phyloP scores from a whole-genome alignment of 1,140 invertebrate genomes.

The Drosophila gunungcola region DNA sequence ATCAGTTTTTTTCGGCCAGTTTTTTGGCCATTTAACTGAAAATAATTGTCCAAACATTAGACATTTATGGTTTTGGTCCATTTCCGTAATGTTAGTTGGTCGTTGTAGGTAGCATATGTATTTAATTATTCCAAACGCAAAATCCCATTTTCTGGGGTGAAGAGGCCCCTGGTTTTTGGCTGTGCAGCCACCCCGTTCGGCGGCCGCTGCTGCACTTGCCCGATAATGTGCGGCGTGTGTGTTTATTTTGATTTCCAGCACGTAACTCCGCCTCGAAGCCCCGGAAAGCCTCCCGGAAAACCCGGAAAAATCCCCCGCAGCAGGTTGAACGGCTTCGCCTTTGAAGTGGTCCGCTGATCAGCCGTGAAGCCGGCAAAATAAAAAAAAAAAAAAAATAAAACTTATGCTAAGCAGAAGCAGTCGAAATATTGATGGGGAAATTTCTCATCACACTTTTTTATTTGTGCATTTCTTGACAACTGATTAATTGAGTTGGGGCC shows the following conservation, averaged over 20 bases:
- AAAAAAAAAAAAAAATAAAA: no score
- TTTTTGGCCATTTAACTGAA: no score
- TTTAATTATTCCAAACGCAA: no score
- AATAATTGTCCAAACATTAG: no score
- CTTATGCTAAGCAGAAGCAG: constrained; percentile 36
- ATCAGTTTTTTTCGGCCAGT: no score
- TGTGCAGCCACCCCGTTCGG: constrained; percentile 23
- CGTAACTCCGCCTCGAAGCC: constrained; percentile 12
- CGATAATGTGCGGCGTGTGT: constrained; percentile 75
- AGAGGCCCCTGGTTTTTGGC: neutral
- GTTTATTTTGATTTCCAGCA: constrained; percentile 73
- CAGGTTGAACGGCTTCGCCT: constrained; percentile 36
- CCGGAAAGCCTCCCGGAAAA: constrained; percentile 4
- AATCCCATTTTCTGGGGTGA: neutral
- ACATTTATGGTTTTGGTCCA: no score
- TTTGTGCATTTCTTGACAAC: constrained; percentile 6
- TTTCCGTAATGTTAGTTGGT: no score
- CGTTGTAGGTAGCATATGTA: no score
- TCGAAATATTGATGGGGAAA: constrained; percentile 15
- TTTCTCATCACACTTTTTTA: constrained; percentile 2
- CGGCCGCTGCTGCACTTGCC: constrained; percentile 66
- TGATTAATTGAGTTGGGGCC: constrained; percentile 30
- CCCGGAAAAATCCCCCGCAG: neutral
- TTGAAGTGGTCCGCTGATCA: constrained; percentile 32
- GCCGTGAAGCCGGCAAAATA: constrained; percentile 13